Evolutionary conservation across 1,140 invertebrate species (phyloP).

Genomic region (Archegozetes longisetosus): DNA sequence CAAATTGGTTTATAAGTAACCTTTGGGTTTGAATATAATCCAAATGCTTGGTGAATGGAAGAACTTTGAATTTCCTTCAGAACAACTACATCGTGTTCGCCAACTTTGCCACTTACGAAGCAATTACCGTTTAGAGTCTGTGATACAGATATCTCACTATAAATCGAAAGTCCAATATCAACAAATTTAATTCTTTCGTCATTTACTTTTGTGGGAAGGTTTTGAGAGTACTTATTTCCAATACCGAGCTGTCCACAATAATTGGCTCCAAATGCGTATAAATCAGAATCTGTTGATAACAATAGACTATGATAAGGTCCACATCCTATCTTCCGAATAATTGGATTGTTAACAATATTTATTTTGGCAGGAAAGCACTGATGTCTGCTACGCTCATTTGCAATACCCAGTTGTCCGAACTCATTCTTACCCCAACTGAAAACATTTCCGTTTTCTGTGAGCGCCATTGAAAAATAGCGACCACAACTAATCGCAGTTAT

Average conservation of each 20-base stretch:
- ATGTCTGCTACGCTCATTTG: constrained; percentile 19
- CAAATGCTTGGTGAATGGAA: no score
- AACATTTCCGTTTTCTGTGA: no score
- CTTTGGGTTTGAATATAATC: no score
- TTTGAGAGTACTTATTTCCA: neutral
- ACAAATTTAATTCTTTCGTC: neutral
- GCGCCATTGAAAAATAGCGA: no score
- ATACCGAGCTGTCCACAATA: constrained; percentile 10
- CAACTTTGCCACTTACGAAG: constrained; percentile 8
- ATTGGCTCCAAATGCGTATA: constrained; percentile 3
- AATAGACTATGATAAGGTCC: constrained; percentile 11
- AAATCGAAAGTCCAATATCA: constrained; percentile 1
- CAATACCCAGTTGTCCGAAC: constrained; percentile 42
- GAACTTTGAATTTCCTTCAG: no score
- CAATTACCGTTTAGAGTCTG: neutral
- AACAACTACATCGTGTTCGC: no score
- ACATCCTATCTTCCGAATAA: constrained; percentile 1
- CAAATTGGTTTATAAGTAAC: no score
- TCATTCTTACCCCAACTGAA: constrained; percentile 52
- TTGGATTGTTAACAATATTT: neutral
- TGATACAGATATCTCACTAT: constrained; percentile 6
- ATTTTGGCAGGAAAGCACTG: constrained; percentile 10
- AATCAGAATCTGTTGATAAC: neutral
- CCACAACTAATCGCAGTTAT: no score
- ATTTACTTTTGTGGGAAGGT: neutral